Percentiles rank a stretch among this genome's conserved stretches.
Evolutionary conservation across 2,797 vertebrate species (phyloP).

Genomic region (Strix occidentalis): DNA sequence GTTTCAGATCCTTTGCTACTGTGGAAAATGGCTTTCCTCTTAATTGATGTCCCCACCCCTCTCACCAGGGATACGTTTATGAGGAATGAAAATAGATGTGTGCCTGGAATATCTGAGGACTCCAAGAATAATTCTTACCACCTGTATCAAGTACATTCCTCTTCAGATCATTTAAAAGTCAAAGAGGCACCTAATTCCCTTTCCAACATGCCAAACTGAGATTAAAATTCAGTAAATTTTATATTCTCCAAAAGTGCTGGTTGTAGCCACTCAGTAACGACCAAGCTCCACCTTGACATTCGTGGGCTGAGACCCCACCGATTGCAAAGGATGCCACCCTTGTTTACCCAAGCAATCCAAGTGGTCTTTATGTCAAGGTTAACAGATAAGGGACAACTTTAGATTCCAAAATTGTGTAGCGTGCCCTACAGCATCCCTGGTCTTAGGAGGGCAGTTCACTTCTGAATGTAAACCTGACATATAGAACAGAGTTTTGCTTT

Average conservation of each 20-base stretch:
- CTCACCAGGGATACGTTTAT: background rate
- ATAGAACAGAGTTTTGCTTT: background rate
- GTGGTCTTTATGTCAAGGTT: background rate
- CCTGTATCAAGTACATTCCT: conserved; percentile 37
- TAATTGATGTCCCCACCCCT: conserved; percentile 13
- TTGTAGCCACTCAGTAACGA: background rate
- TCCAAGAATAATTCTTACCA: conserved; percentile 43
- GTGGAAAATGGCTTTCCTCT: conserved; percentile 53
- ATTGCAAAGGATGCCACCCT: background rate
- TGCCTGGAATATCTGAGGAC: conserved; percentile 26
- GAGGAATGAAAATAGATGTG: conserved; percentile 47
- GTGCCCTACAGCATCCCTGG: background rate
- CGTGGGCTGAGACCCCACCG: accelerated
- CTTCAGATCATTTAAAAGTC: conserved; percentile 24
- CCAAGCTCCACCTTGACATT: background rate
- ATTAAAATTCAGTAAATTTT: background rate
- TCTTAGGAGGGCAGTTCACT: background rate
- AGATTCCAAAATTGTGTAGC: background rate
- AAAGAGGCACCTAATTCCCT: conserved; percentile 28
- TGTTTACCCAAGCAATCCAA: background rate
- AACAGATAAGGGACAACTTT: background rate
- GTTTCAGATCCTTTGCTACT: background rate
- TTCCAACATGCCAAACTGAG: background rate
- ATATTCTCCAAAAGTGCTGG: background rate
- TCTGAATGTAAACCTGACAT: background rate